Conservation (phyloP, 2,113 vertebrate species). For the Nothocercus nigrocapillus region DNA sequence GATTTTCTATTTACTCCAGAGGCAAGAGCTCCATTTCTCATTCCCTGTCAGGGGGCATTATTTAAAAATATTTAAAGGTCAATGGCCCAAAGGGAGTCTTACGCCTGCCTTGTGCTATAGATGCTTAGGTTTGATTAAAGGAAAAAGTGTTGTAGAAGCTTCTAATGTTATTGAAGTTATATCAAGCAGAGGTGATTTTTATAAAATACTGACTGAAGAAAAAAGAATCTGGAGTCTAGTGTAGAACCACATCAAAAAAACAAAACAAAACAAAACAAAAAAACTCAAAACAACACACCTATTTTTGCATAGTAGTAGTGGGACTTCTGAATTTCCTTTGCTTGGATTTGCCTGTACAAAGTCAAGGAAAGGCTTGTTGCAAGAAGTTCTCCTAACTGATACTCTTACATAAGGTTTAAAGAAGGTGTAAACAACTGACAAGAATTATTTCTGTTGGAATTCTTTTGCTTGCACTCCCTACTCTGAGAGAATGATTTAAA, state of each 20-base stretch:
- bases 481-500: not conserved
- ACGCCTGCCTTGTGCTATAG: not conserved
- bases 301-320: not conserved
- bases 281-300: not conserved
- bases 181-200: not conserved
- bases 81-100: not conserved
- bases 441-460: not conserved
- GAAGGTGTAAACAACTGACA: not conserved
- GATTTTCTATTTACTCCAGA: not conserved
- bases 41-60: not conserved
- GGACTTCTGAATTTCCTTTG: not conserved
- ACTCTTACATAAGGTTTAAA: not conserved
- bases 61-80: not conserved
- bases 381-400: not conserved
- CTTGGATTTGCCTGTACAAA: not conserved
- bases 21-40: not conserved
- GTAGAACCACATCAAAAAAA: not conserved
- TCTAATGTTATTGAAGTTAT: not conserved
- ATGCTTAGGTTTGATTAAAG: not conserved
- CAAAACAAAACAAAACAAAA: no score
- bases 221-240: not conserved
- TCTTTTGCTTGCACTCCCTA: not conserved
- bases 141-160: not conserved
- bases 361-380: not conserved
- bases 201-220: not conserved